Base-by-base conservation (phyloP, 2,113 vertebrate genomes). In the Eurystomus gularis region DNA sequence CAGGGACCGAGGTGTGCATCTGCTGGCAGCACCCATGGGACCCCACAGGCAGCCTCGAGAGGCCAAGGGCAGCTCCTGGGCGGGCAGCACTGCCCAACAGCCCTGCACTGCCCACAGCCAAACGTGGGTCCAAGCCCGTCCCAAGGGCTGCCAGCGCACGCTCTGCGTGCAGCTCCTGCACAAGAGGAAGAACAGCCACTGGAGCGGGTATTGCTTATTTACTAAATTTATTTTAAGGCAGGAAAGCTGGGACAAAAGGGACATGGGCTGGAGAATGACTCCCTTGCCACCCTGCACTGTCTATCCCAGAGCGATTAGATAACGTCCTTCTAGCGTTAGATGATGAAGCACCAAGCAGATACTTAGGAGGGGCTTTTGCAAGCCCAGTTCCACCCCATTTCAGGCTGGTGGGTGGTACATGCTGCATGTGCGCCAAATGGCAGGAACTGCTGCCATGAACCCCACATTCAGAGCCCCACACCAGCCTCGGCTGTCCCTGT, bases 401-500 rank as follows among this genome's bases (percentile, higher is more conserved):
- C 49, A 29, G n/a, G 40, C n/a, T 78, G 64, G 37, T 29, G 37
- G 37, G 18, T 58, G 46, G n/a, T 4, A 33, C 55, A 19, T n/a
- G 31, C 60, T 8, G 0, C 3, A 4, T 10, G 11, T 33, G 42
- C 28, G 77, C 64, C 35, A 14, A 40, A 26, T 1, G 8, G 31
- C 88, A 69, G 72, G 28, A 64, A 7, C 28, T 1, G 7, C 70
- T 52, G 57, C 42, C 55, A 2, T 4, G 7, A 18, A 10, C 19
- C 60, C 14, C 9, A 1, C 4, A 0, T 13, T 8, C n/a, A 31
- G 26, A 62, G 40, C 37, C 52, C 0, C 0, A 48, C 5, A 2
- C 24, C 40, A 44, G 35, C 35, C 55, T 19, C 23, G 8, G 57
- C 40, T 42, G 48, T 6, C 28, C 57, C 18, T 6, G 0, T 13